Evolutionary conservation across 2,113 vertebrate species (phyloP).

Genomic region (Athene cunicularia): DNA sequence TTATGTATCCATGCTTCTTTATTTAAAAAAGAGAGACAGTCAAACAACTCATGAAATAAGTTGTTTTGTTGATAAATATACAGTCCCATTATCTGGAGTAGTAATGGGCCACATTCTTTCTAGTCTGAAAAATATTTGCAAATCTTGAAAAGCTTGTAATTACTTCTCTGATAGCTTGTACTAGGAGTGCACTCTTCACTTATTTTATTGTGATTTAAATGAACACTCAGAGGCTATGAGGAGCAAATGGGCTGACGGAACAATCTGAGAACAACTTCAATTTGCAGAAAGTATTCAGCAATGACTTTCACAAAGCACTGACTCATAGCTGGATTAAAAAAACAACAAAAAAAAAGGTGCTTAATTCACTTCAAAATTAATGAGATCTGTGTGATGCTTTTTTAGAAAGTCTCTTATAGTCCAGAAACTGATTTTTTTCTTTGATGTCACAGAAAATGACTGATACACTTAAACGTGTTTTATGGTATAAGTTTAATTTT

Average conservation of each 20-base stretch:
- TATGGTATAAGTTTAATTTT: neutral
- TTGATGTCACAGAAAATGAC: neutral
- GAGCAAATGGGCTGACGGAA: neutral
- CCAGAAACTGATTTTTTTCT: neutral
- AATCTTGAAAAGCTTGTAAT: neutral
- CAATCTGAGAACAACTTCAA: neutral
- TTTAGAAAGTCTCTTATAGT: neutral
- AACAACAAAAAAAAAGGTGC: neutral
- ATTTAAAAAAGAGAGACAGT: neutral
- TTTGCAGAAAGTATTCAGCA: neutral
- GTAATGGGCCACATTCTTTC: neutral
- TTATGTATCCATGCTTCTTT: neutral
- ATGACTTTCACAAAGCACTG: slow-evolving; percentile 17
- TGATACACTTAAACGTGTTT: neutral
- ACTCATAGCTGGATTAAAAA: neutral
- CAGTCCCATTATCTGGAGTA: neutral
- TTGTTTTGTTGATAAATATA: neutral
- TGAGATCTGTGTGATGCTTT: neutral
- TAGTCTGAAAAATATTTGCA: neutral
- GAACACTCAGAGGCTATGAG: neutral
- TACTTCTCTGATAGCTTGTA: neutral
- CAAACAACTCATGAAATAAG: neutral
- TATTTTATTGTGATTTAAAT: neutral
- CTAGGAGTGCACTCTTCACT: neutral
- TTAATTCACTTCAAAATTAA: slow-evolving; percentile 12